Evolutionary conservation across 2,797 vertebrate species (phyloP).

Genomic region (Smutsia temminckii): DNA sequence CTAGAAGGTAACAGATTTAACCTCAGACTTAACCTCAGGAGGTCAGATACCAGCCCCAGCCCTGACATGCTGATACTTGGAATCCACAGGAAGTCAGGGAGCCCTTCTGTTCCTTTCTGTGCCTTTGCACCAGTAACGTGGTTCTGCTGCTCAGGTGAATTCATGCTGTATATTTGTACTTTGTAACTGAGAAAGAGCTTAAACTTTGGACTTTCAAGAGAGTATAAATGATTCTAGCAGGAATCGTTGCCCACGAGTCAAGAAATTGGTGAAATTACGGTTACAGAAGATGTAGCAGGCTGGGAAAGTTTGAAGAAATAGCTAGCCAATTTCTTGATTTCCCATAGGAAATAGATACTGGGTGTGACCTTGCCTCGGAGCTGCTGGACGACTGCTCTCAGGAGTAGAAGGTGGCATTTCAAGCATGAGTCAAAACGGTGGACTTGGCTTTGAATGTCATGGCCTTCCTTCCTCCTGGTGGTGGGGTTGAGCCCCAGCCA

Average conservation of each 20-base stretch:
- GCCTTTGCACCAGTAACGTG: not conserved
- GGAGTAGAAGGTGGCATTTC: not conserved
- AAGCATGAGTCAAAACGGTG: not conserved
- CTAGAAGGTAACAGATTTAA: not conserved
- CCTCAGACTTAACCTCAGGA: too few relatives aligned
- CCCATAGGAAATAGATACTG: not conserved
- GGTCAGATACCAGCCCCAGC: not conserved
- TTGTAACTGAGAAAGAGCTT: not conserved
- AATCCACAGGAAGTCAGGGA: not conserved
- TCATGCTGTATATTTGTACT: not conserved
- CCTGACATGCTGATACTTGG: too few relatives aligned
- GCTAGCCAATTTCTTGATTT: not conserved
- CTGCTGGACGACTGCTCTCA: not conserved
- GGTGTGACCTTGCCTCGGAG: not conserved
- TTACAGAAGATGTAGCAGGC: not conserved
- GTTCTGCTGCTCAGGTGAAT: not conserved
- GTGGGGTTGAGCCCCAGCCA: not conserved
- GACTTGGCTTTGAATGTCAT: not conserved
- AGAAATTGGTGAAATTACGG: not conserved
- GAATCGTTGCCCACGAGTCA: not conserved
- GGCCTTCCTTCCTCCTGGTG: not conserved
- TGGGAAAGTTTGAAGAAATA: not conserved
- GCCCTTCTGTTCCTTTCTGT: not conserved
- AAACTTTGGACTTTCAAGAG: conserved; percentile 5
- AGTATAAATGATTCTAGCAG: not conserved